Evolutionary conservation across 2,113 vertebrate species (phyloP), one percentile per base, ranked within the genome.

Genomic region (Lanius ludovicianus): DNA sequence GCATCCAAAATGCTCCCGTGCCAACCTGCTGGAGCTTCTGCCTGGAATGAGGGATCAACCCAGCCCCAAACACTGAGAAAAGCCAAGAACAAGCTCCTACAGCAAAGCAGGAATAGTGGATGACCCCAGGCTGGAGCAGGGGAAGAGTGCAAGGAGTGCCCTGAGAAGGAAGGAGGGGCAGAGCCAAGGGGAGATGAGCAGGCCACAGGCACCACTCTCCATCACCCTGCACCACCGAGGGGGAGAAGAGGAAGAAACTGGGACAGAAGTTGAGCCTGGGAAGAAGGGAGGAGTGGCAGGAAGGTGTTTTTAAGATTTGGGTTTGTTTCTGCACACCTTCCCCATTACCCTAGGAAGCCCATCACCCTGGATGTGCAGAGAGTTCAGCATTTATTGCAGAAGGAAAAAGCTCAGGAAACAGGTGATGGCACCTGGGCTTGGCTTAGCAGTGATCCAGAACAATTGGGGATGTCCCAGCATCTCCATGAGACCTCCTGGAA

Each of bases 181-280:
- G 49, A 63, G 55, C 4, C 12, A 4, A 59, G 2, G 21, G 2
- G 21, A 6, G 37, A 35, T 2, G 70, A 41, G 14, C 28, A 10
- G 35, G 23, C 15, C 35, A 24, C 63, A 69, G 31, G 15, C 64
- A n/a, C 30, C n/a, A 23, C 3, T 81, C 25, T 62, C n/a, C 22
- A 8, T 23, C 31, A 1, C 25, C 30, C 63, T 47, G 30, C 37
- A 14, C 22, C 6, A 2, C 50, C 1, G 4, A 21, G 7, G 15
- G 4, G 12, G 10, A 49, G 13, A 49, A 56, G 19, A 21, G 11
- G 25, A 33, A 65, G 24, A 49, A 71, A 39, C 4, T 2, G 19
- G 35, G 21, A 60, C 8, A 44, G 10, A 50, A 78, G 9, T 2
- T 25, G 20, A 50, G 47, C 28, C 59, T 53, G 42, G 35, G 35